Percentiles rank a stretch among this genome's conserved stretches.
Conservation (phyloP, 2,888 invertebrate species). For the Ormyrus thymus region DNA sequence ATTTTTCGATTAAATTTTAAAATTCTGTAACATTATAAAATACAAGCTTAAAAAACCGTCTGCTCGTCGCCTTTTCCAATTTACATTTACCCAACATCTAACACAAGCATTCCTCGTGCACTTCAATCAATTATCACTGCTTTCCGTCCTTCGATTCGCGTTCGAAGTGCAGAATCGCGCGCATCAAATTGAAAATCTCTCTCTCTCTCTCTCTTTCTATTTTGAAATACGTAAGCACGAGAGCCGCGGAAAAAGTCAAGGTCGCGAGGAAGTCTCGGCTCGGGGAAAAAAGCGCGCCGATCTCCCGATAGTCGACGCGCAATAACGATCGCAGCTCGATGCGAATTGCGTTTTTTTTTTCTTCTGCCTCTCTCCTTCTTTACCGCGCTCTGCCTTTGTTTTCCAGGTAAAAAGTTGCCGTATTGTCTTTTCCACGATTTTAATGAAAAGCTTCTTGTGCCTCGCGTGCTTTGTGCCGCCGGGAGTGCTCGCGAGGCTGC, state of each 20-base stretch:
- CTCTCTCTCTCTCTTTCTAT: slow-evolving; percentile 17
- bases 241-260: slow-evolving; percentile 56
- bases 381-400: neutral
- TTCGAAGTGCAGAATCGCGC: neutral
- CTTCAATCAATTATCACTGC: slow-evolving; percentile 18
- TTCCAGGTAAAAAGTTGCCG: slow-evolving; percentile 16
- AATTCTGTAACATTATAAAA: no score
- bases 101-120: neutral
- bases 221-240: slow-evolving; percentile 37
- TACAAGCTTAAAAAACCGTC: neutral
- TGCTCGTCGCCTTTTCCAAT: neutral
- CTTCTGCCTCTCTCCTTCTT: slow-evolving; percentile 1
- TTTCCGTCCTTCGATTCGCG: slow-evolving; percentile 12
- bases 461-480: neutral
- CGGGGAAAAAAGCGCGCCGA: slow-evolving; percentile 13
- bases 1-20: no score
- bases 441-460: slow-evolving; percentile 37
- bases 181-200: slow-evolving; percentile 34
- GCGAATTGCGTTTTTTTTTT: slow-evolving; percentile 45
- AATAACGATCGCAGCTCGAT: slow-evolving; percentile 41
- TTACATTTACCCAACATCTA: neutral
- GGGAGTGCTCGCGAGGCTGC: neutral
- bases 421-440: slow-evolving; percentile 45
- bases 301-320: slow-evolving; percentile 44
- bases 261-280: slow-evolving; percentile 53